Conservation (phyloP, 1,140 invertebrate species). For the Pseudoatta argentina region DNA sequence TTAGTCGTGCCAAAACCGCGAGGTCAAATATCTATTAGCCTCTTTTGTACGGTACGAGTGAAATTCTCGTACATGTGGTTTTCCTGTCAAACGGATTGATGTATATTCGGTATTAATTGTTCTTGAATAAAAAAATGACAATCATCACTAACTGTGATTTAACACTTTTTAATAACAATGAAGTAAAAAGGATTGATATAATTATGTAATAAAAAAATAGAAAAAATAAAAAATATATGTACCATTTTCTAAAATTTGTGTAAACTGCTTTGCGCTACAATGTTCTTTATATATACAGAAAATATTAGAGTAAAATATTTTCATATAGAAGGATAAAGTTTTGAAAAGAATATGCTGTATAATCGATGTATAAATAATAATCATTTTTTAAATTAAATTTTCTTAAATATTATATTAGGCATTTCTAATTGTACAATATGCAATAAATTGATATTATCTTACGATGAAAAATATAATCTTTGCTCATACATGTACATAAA, state of each 20-base stretch:
- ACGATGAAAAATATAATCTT: neutral
- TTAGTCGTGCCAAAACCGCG: constrained; percentile 52
- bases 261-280: neutral
- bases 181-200: neutral
- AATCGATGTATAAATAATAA: neutral
- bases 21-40: constrained; percentile 68
- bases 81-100: constrained; percentile 25
- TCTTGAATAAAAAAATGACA: neutral
- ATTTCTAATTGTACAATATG: neutral
- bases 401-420: neutral
- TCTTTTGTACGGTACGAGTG: constrained; percentile 44
- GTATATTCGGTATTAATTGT: constrained; percentile 1
- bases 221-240: neutral
- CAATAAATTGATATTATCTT: neutral
- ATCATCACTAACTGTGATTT: neutral
- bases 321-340: neutral
- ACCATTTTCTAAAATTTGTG: neutral
- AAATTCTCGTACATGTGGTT: constrained; percentile 27
- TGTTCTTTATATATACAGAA: neutral
- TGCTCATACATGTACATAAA: neutral
- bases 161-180: neutral
- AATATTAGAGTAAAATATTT: neutral
- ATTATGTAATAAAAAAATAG: neutral
- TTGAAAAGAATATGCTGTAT: neutral
- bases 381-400: neutral